Evolutionary conservation across 2,797 vertebrate species (phyloP), one percentile per base, ranked within the genome.

Genomic region (Philypnodon macrostomus): DNA sequence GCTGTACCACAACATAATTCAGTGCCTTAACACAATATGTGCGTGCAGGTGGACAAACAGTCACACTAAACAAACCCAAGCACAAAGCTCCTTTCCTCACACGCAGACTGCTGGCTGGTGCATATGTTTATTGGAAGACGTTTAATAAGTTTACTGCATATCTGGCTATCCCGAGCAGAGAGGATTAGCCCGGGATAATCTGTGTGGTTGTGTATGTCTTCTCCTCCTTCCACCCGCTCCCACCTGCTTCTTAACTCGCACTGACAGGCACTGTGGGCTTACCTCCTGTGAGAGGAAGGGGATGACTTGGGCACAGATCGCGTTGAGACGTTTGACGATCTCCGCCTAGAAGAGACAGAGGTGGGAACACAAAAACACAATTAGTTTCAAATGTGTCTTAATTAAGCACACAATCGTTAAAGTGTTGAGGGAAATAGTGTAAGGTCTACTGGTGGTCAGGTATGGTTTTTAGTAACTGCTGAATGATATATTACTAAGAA

Each of bases 271-370:
- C 73, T 63, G 24, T 37, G 64, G 59, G 70, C 89, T 88, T 93
- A 98, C 96, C 95, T 98, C 96, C 81, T 97, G 96, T 81, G 96
- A 98, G 83, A 98, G 89, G 86, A 98, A 98, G 51, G 96, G 96
- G 90, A 98, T 97, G 88, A 98, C 95, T 92, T 98, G 96, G 72
- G 96, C 96, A 78, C 96, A 98, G 91, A 98, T 98, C 79, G 96
- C 95, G 15, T 97, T 98, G 88, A 98, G 92, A 65, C 96, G 92
- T 75, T 98, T 98, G 85, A 98, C 96, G 78, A 98, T 98, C 90
- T 98, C 96, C 79, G 95, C 96, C 96, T 98, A 91, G 40, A 89
- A 90, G 73, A 85, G 41, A 62, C 49, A 70, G 50, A 67, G 45
- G 70, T 61, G 67, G 68, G 69, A 13, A n/a, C 33, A 67, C n/a